Conservation (phyloP, 2,888 invertebrate genomes). For the Euclidia mi region DNA sequence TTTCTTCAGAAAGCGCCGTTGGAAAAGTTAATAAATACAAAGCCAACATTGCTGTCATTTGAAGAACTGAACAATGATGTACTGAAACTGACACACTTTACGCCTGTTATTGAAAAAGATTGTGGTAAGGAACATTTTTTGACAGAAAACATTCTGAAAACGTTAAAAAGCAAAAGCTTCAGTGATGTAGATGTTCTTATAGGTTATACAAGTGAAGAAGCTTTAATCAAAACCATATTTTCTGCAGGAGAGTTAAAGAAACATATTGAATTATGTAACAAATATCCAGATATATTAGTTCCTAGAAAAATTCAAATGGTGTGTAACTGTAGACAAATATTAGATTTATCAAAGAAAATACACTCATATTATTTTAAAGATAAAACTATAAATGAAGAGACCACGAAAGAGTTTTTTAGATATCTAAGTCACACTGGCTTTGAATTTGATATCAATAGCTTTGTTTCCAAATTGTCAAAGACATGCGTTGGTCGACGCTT, state of each 20-base stretch:
- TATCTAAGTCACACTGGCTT: background rate
- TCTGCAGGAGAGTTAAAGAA: too few relatives aligned
- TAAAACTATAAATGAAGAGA: slow-evolving; percentile 13
- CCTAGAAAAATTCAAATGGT: slow-evolving; percentile 24
- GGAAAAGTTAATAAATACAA: slow-evolving; percentile 58
- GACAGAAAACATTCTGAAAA: slow-evolving; percentile 5
- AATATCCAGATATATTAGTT: slow-evolving; percentile 25
- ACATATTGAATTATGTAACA: too few relatives aligned
- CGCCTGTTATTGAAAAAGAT: slow-evolving; percentile 71
- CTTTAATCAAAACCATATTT: slow-evolving; percentile 59
- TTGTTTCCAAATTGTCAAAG: slow-evolving; percentile 33
- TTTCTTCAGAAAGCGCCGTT: slow-evolving; percentile 66
- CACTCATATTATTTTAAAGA: slow-evolving; percentile 21
- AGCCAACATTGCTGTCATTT: slow-evolving; percentile 56
- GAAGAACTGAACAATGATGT: slow-evolving; percentile 59
- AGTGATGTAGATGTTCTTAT: slow-evolving; percentile 27
- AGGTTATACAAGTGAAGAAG: slow-evolving; percentile 51
- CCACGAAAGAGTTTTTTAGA: slow-evolving; percentile 13
- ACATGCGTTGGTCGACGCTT: slow-evolving; percentile 29
- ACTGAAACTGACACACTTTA: slow-evolving; percentile 64
- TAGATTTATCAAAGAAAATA: slow-evolving; percentile 18
- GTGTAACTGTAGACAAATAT: slow-evolving; percentile 18
- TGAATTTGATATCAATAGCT: slow-evolving; percentile 12
- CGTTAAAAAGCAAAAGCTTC: slow-evolving; percentile 3
- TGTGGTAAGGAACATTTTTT: slow-evolving; percentile 31